phyloP scores from a whole-genome alignment of 2,113 vertebrate genomes.

The Eptesicus fuscus region DNA sequence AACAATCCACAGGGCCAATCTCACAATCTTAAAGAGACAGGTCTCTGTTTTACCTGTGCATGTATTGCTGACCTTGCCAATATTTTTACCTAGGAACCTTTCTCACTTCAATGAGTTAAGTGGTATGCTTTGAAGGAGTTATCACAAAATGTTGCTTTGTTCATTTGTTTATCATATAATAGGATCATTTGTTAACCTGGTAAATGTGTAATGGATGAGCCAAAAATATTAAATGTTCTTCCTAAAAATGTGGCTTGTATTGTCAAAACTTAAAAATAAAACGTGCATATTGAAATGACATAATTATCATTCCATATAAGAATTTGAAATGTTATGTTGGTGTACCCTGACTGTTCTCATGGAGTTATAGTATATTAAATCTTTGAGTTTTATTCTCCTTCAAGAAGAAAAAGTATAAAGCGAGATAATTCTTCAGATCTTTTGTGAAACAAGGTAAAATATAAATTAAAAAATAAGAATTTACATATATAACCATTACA shows the following conservation, averaged over 20 bases:
- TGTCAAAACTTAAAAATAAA: slow-evolving; percentile 3
- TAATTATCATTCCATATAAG: not conserved
- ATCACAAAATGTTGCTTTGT: not conserved
- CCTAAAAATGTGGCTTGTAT: not conserved
- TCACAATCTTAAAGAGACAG: not conserved
- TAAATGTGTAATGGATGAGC: not conserved
- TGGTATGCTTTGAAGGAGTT: not conserved
- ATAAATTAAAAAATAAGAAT: not conserved
- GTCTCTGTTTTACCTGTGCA: not conserved
- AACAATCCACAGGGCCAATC: not conserved
- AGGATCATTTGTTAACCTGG: not conserved
- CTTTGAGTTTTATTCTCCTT: not conserved
- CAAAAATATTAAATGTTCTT: not conserved
- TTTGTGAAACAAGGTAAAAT: not conserved
- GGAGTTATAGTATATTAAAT: not conserved
- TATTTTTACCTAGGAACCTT: not conserved
- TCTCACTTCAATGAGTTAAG: not conserved
- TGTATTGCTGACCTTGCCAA: not conserved
- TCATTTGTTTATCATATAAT: not conserved
- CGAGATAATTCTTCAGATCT: not conserved
- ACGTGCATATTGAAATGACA: not conserved
- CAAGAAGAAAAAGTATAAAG: not conserved
- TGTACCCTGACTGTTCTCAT: not conserved
- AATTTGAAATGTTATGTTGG: not conserved
- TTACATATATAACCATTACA: not conserved